Conservation (phyloP, 1,140 invertebrate genomes). For the Condylostylus longicornis region DNA sequence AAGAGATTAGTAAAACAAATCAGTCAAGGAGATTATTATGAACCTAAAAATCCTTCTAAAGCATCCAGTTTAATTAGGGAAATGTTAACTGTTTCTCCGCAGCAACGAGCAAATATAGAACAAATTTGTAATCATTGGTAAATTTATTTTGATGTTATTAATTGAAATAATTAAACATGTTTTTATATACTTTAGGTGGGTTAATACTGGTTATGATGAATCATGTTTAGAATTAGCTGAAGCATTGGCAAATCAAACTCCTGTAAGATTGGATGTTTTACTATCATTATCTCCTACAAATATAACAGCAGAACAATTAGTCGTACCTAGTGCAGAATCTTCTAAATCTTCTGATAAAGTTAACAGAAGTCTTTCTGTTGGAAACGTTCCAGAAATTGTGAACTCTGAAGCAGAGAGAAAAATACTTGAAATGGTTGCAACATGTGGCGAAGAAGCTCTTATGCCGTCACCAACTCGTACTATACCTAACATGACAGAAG, state of each 20-base stretch:
- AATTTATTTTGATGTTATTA: conserved; percentile 14
- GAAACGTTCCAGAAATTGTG: conserved; percentile 46
- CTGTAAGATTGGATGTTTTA: conserved; percentile 75
- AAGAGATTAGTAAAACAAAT: conserved; percentile 94
- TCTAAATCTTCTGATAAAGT: conserved; percentile 21
- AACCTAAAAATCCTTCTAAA: conserved; percentile 88
- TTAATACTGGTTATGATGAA: conserved; percentile 74
- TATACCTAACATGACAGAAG: conserved; percentile 32
- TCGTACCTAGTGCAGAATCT: conserved; percentile 37
- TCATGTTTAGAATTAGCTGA: conserved; percentile 76
- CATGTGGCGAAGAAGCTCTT: conserved; percentile 33
- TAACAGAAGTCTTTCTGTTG: conserved; percentile 45
- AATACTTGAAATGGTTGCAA: conserved; percentile 49
- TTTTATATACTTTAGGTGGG: conserved; percentile 38
- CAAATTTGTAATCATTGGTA: conserved; percentile 86
- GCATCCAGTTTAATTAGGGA: conserved; percentile 87
- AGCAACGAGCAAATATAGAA: conserved; percentile 76
- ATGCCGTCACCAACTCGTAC: conserved; percentile 43
- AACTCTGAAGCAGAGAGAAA: conserved; percentile 43
- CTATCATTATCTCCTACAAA: conserved; percentile 62
- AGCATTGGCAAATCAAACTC: conserved; percentile 75
- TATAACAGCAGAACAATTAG: conserved; percentile 46
- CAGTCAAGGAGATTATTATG: conserved; percentile 91
- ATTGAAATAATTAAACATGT: neutral
- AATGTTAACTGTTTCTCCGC: conserved; percentile 84